Base-by-base conservation (phyloP, 2,888 invertebrate species). In the Herminia tarsipennalis region DNA sequence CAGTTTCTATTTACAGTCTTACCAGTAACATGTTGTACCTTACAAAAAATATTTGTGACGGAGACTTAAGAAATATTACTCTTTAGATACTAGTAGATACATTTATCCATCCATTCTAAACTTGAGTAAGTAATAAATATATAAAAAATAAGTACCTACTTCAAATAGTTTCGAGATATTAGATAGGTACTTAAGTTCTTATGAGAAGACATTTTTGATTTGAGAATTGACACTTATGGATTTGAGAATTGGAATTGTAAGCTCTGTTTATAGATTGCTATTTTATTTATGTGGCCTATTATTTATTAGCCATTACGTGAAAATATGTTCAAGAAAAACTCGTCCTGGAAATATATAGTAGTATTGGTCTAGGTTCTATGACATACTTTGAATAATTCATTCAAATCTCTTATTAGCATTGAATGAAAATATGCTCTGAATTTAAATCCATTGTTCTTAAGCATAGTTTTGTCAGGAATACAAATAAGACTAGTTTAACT, bases 351-450 rank as follows among this genome's bases (percentile, higher is more conserved):
- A 51, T 54, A 42, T 54, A 27, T 48, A 27, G 25, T 29, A 34
- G 39, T 67, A 47, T 51, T 65, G 33, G 45, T 60, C 44, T 46
- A 51, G 38, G 43, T 44, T 52, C 17, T 44, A 49, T 51, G 35
- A 36, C 45, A 33, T 40, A 53, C 18, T 36, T 48, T 68, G 69
- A 60, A 68, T 65, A 68, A 65, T 48, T 33, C 48, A 64, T 51
- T 40, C 33, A 28, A 38, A 48, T 53, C 45, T 49, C 39, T 37
- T 39, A 68, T 68, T 65, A 68, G 44, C 60, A 63, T 64, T 50
- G 38, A 67, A 64, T 59, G 45, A 41, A 41, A 36, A 28, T 54
- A 50, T 55, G 51, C 29, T 12, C 28, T 21, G 65, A 64, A 64
- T 64, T 50, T 59, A 33, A 60, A 64, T 50, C 13, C 16, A 28